These are phyloP conservation scores for Porites lobata DNA, from an alignment of 92 coral and sea anemone species.

Conservation along the genomic window DNA sequence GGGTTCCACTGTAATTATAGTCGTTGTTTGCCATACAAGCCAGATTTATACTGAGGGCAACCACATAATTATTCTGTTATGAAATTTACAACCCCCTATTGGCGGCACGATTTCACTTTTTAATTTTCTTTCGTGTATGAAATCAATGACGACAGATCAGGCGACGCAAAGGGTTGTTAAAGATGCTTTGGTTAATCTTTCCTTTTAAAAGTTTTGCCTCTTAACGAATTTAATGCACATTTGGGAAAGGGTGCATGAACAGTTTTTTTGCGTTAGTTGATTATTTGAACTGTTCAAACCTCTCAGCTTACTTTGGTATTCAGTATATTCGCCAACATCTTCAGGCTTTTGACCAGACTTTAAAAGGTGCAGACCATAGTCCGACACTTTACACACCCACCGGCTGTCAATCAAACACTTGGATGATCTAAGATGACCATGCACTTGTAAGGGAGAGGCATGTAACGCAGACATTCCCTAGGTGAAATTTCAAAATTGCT, in stretches of 20 bases:
- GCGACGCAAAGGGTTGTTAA: too few relatives aligned
- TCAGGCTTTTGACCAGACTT: conserved; percentile 58
- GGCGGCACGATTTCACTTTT: too few relatives aligned
- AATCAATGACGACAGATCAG: too few relatives aligned
- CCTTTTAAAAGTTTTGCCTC: too few relatives aligned
- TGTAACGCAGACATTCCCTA: conserved; percentile 73
- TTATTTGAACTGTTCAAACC: background rate
- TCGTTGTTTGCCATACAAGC: too few relatives aligned
- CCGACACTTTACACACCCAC: conserved; percentile 76
- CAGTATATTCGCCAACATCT: conserved; percentile 61
- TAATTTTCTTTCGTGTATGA: too few relatives aligned
- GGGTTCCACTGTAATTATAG: too few relatives aligned
- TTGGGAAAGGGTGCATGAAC: background rate
- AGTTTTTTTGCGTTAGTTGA: background rate
- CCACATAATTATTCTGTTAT: too few relatives aligned
- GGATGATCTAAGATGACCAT: conserved; percentile 68
- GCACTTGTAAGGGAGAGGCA: conserved; percentile 62
- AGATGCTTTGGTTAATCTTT: too few relatives aligned
- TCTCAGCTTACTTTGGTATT: conserved; percentile 49
- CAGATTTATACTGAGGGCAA: too few relatives aligned
- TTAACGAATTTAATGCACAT: too few relatives aligned
- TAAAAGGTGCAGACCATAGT: conserved; percentile 61
- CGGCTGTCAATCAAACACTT: conserved; percentile 83
- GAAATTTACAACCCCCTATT: too few relatives aligned
- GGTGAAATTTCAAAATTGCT: background rate